Evolutionary conservation across 92 coral and sea anemone genomes (phyloP), one percentile per base, ranked within the genome.

Genomic region (Paramuricea clavata): DNA sequence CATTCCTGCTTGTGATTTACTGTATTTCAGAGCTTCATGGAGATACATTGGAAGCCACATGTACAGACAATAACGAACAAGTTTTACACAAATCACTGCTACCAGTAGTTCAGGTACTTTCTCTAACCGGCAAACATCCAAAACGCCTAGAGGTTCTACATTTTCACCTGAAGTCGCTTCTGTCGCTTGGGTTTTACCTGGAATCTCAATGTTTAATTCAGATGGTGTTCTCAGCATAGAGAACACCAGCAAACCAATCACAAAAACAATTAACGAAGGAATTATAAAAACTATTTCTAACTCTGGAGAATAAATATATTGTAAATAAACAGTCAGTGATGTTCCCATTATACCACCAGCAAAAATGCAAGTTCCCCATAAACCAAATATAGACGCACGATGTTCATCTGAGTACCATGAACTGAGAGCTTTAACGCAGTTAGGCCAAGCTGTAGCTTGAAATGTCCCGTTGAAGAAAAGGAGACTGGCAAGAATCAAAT

Each of bases 31-130:
- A 21, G 95, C 92, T 50, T 95, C 94, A 62, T 92, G 92, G 21
- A 95, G 95, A 62, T 95, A 95, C 98, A 95, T 94, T 2, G 98
- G 98, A 22, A 95, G 98, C 98, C 98, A 95, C 98, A 95, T 95
- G 91, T 95, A 95, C 94, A 95, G 91, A 49, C 98, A 94, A 77
- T 95, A 95, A 13, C 98, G 92, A 26, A 95, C 98, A 43, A 95
- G 92, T 91, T 95, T 95, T 11, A 94, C 81, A 83, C 91, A 92
- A 32, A 95, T 92, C 79, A 90, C 95, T 11, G 98, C 86, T 92
- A 95, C 90, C 28, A 95, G 89, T 22, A 95, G 89, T 89, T 95
- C 98, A 23, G 98, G 98, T 15, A 95, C 92, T 93, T 90, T 94
- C 76, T 97, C 94, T 5, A 41, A 36, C 32, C 12, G 49, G 56